These are phyloP conservation scores for Halocaridina rubra DNA, from an alignment of 2,888 invertebrate genomes.

Conservation along the genomic window DNA sequence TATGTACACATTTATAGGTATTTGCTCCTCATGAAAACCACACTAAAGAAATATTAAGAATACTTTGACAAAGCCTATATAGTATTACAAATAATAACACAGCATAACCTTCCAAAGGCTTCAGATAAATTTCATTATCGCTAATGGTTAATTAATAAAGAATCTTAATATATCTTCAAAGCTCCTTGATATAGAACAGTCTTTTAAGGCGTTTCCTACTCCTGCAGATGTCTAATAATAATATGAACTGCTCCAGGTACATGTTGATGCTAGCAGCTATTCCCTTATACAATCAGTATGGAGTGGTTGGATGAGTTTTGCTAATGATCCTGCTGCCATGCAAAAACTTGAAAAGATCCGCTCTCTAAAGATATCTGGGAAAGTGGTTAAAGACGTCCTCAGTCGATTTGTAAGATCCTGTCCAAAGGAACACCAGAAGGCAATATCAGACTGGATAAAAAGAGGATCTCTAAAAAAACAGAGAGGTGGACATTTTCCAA, in stretches of 20 bases:
- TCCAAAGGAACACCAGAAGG: constrained; percentile 40
- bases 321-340: constrained; percentile 45
- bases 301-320: constrained; percentile 56
- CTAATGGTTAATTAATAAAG: too few species aligned
- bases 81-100: too few species aligned
- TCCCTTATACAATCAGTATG: constrained; percentile 46
- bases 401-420: constrained; percentile 48
- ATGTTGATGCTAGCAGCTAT: constrained; percentile 22
- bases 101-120: too few species aligned
- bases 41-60: too few species aligned
- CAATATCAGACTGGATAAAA: constrained; percentile 41
- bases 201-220: too few species aligned
- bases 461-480: constrained; percentile 18
- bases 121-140: too few species aligned
- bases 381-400: constrained; percentile 19
- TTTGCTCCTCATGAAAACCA: too few species aligned
- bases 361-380: constrained; percentile 2
- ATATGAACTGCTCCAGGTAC: constrained; percentile 8
- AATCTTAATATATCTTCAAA: too few species aligned
- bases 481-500: constrained; percentile 25
- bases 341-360: constrained; percentile 39
- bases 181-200: too few species aligned
- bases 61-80: too few species aligned
- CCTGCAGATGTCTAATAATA: background rate
- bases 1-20: too few species aligned